These are phyloP conservation scores for Dendrolimus pini DNA, from an alignment of 2,888 invertebrate species.

Conservation along the genomic window DNA sequence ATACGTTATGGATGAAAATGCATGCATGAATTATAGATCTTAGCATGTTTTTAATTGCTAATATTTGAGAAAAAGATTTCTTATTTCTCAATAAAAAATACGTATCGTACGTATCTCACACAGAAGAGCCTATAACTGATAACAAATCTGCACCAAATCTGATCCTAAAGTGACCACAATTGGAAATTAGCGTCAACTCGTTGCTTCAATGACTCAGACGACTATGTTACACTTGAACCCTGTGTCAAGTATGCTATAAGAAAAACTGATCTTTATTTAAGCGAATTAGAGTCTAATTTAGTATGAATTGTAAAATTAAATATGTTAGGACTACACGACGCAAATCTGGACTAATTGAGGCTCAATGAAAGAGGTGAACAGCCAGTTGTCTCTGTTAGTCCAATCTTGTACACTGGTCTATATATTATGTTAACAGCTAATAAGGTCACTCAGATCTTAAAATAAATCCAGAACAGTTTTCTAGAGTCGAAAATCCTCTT, in stretches of 20 bases:
- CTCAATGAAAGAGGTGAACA: conserved; percentile 31
- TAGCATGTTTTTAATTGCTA: too few relatives aligned
- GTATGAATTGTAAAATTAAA: conserved; percentile 2
- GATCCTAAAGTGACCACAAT: conserved; percentile 16
- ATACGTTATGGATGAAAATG: too few relatives aligned
- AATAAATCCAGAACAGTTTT: too few relatives aligned
- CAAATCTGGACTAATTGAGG: conserved; percentile 35
- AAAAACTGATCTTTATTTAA: conserved; percentile 8
- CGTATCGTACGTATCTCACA: too few relatives aligned
- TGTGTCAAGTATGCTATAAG: conserved; percentile 5
- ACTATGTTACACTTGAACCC: conserved; percentile 25
- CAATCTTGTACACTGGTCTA: background rate
- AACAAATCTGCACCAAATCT: background rate
- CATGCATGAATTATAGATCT: too few relatives aligned
- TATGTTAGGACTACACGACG: conserved; percentile 17
- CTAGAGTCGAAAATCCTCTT: too few relatives aligned
- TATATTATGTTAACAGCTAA: too few relatives aligned
- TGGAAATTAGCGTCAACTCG: conserved; percentile 27
- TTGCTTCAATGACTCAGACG: conserved; percentile 24
- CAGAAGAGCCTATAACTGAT: too few relatives aligned
- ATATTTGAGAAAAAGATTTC: too few relatives aligned
- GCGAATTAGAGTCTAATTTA: conserved; percentile 14
- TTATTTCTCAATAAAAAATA: too few relatives aligned
- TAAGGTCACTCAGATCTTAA: too few relatives aligned
- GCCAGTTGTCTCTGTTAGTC: conserved; percentile 10